Evolutionary conservation across 2,113 vertebrate species (phyloP).

Genomic region (Nycticorax nycticorax): DNA sequence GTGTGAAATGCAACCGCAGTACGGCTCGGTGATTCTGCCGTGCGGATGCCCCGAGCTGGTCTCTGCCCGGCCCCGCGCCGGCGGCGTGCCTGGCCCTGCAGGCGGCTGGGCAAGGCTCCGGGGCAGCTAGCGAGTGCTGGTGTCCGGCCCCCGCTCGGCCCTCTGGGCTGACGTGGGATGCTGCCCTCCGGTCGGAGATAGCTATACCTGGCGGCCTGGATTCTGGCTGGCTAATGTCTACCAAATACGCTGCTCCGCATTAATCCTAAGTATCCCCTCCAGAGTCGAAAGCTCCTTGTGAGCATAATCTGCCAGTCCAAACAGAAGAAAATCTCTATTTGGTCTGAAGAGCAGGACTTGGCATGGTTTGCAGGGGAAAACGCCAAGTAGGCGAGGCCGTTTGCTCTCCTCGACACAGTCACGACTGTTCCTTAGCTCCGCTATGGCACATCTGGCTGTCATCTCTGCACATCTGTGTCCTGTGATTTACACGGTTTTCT

Average conservation of each 20-base stretch:
- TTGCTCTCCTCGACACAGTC: background rate
- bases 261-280: background rate
- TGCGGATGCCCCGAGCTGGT: rapidly evolving
- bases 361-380: background rate
- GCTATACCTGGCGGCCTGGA: background rate
- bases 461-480: constrained; percentile 27
- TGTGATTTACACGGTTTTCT: background rate
- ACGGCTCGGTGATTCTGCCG: background rate
- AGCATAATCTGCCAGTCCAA: background rate
- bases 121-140: background rate
- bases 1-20: rapidly evolving
- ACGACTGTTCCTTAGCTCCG: background rate
- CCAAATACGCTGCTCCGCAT: background rate
- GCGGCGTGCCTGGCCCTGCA: rapidly evolving
- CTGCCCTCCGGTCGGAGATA: rapidly evolving
- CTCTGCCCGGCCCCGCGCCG: background rate
- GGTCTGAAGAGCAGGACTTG: constrained; percentile 27
- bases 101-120: background rate
- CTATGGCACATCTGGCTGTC: constrained; percentile 22
- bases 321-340: constrained; percentile 30
- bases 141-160: no score
- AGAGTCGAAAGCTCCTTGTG: background rate
- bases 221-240: background rate
- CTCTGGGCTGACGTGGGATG: rapidly evolving
- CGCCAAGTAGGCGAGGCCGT: background rate